Evolutionary conservation across 2,888 invertebrate species (phyloP), one percentile per base, ranked within the genome.

Genomic region (Geotrupes spiniger): DNA sequence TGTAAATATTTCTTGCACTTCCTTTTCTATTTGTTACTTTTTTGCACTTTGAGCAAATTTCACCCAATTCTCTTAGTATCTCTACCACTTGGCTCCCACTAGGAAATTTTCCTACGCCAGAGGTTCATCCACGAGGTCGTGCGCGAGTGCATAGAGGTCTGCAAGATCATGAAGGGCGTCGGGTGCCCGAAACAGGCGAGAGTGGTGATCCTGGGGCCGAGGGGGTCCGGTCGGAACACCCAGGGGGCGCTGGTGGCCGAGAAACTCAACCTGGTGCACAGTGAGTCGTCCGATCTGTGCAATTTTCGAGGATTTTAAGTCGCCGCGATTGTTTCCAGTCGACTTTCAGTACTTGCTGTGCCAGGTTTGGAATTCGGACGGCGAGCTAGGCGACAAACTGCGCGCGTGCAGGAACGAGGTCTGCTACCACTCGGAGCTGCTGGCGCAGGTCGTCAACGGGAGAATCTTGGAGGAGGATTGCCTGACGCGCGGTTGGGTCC

Each of bases 401-500:
- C 54, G 69, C 38, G 56, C 57, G n/a, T 68, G 64, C 40, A 63
- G 63, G 17, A 66, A 68, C 10, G 61, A 64, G 48, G 68, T 64
- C 2, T 71, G 70, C 46, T 67, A 68, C 43, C 67, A 69, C 56
- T 68, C 73, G 0, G 67, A 72, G 39, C 57, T 72, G 11, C 56
- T 73, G 14, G 59, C 63, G 4, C 59, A 70, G 56, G 62, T 73
- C n/a, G 51, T 72, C n/a, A 69, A 77, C 64, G 69, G 72, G 59
- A 62, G 74, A 48, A 60, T 79, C 33, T 62, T 75, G 16, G 63
- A 71, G 51, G 62, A 77, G 64, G 83, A 84, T 53, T 83, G 83
- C 60, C 60, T 82, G 9, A 74, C 75, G 37, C 69, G 74, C 29
- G 85, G 85, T 0, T 85, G 83, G 82, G 77, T 85, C 10, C 60